Percentiles rank a stretch among this genome's conserved stretches.
Evolutionary conservation across 2,797 vertebrate species (phyloP).

Genomic region (Cirrhinus mrigala): DNA sequence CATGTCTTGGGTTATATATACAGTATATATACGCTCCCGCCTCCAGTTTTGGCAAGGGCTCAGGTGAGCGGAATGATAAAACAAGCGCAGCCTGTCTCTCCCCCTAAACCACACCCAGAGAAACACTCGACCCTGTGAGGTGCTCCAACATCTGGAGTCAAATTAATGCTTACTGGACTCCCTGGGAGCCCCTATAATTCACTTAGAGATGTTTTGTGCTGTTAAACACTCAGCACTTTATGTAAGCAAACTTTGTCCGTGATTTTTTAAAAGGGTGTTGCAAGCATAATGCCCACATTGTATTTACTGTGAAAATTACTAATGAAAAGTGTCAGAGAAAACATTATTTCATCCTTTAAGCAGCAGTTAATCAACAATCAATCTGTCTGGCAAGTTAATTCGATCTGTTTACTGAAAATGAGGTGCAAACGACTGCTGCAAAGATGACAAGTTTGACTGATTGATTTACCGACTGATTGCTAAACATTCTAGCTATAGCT

Average conservation of each 20-base stretch:
- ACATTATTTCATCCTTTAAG: not conserved
- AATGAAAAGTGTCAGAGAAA: not conserved
- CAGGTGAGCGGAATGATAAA: constrained; percentile 47
- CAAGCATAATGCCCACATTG: not conserved
- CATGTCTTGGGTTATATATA: constrained; percentile 32
- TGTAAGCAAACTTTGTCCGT: constrained; percentile 2
- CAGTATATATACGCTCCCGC: constrained; percentile 36
- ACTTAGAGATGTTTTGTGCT: constrained; percentile 9
- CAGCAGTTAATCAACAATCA: not conserved
- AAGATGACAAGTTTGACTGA: not conserved
- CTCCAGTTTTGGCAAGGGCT: constrained; percentile 21
- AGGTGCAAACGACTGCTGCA: not conserved
- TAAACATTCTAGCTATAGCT: not conserved
- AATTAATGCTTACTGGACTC: not conserved
- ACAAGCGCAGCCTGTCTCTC: constrained; percentile 2
- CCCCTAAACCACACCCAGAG: not conserved
- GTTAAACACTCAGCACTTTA: constrained; percentile 5
- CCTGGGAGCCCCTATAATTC: not conserved
- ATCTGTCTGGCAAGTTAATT: not conserved
- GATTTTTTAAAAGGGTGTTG: not conserved
- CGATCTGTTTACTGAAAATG: not conserved
- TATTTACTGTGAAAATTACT: not conserved
- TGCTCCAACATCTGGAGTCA: constrained; percentile 20
- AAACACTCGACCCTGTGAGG: not conserved
- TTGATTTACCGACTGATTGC: not conserved